These are phyloP conservation scores for Adelges cooleyi DNA, from an alignment of 1,140 invertebrate genomes.

Conservation along the genomic window DNA sequence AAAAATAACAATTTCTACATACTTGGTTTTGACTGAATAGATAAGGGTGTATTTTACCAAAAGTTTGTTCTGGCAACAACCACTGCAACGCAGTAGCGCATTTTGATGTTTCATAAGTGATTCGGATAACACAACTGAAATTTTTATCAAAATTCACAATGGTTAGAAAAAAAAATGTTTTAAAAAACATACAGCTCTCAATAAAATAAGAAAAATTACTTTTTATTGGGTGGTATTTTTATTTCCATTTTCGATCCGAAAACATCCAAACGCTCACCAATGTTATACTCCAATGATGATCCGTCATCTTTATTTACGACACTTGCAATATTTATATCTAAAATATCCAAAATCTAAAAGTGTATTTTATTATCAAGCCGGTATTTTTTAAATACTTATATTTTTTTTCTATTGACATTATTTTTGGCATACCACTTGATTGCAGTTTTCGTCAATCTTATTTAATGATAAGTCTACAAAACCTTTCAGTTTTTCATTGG, in stretches of 20 bases:
- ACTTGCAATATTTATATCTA: conserved; percentile 50
- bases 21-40: conserved; percentile 87
- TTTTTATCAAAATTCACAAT: conserved; percentile 53
- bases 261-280: conserved; percentile 29
- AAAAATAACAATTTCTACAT: conserved; percentile 32
- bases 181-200: neutral
- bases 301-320: conserved; percentile 9
- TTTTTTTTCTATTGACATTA: conserved; percentile 28
- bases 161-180: conserved; percentile 35
- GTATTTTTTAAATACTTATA: neutral
- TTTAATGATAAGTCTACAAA: conserved; percentile 35
- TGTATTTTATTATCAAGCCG: neutral
- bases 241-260: conserved; percentile 32
- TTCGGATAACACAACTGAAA: conserved; percentile 39
- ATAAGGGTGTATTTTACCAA: conserved; percentile 75
- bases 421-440: conserved; percentile 23
- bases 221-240: conserved; percentile 17
- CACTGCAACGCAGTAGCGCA: conserved; percentile 76
- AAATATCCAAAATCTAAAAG: conserved; percentile 62
- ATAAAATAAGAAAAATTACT: neutral
- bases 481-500: conserved; percentile 8
- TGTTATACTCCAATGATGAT: conserved; percentile 13
- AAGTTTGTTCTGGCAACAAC: conserved; percentile 74
- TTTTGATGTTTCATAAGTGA: conserved; percentile 56
- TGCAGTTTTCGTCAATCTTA: conserved; percentile 19